These are phyloP conservation scores for Cataglyphis hispanica DNA, from an alignment of 1,140 invertebrate species.

Conservation along the genomic window DNA sequence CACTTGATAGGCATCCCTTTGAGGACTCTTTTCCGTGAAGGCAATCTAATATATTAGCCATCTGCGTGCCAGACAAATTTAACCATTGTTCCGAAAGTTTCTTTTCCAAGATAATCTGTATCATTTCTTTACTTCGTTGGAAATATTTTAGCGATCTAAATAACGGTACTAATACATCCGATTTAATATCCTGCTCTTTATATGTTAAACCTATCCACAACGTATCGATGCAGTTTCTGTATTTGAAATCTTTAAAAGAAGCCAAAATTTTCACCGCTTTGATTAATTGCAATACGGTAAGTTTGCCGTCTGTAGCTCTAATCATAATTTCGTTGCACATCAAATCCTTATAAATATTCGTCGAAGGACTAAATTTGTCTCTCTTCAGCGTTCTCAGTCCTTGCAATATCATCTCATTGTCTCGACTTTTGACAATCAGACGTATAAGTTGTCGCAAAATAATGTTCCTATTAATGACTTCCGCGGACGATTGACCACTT, in stretches of 20 bases:
- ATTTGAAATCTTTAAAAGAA: conserved; percentile 83
- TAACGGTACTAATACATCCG: conserved; percentile 87
- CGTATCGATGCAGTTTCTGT: conserved; percentile 88
- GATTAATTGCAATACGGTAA: conserved; percentile 89
- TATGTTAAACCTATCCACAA: conserved; percentile 90
- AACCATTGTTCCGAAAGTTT: conserved; percentile 88
- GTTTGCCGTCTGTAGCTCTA: conserved; percentile 88
- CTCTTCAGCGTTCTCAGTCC: conserved; percentile 82
- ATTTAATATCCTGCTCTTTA: conserved; percentile 88
- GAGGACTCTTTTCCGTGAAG: conserved; percentile 69
- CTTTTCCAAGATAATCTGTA: conserved; percentile 89
- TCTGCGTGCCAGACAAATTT: conserved; percentile 86
- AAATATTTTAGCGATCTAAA: conserved; percentile 88
- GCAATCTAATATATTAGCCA: conserved; percentile 88
- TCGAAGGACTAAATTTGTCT: conserved; percentile 81
- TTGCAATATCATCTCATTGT: conserved; percentile 85
- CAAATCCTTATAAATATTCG: conserved; percentile 86
- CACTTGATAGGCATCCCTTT: conserved; percentile 82
- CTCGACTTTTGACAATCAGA: conserved; percentile 81
- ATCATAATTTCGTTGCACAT: conserved; percentile 89
- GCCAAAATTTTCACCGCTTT: conserved; percentile 85
- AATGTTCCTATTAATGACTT: conserved; percentile 74
- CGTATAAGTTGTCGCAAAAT: conserved; percentile 85
- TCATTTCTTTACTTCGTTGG: conserved; percentile 88
- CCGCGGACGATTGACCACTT: conserved; percentile 14